These are phyloP conservation scores for Luscinia luscinia DNA, from an alignment of 2,797 vertebrate genomes.

Conservation along the genomic window DNA sequence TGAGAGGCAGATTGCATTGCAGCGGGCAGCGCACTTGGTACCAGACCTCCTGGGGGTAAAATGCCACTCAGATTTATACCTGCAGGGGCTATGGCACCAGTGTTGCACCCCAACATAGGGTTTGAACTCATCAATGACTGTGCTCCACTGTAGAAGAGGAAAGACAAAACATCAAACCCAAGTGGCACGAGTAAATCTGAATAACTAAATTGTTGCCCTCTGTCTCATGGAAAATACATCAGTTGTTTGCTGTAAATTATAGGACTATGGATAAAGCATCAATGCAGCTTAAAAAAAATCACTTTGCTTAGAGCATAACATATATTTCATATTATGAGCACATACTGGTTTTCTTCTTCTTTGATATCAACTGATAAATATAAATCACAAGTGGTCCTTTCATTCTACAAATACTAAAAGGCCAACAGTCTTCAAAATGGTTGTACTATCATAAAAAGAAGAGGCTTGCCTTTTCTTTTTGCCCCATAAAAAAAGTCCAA, in stretches of 20 bases:
- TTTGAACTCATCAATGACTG: constrained; percentile 95
- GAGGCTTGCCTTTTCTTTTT: background rate
- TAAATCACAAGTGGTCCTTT: background rate
- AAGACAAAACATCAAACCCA: constrained; percentile 72
- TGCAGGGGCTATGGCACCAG: constrained; percentile 82
- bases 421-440: background rate
- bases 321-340: background rate
- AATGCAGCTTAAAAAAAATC: background rate
- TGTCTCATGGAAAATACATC: background rate
- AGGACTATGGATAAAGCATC: background rate
- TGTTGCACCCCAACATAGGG: constrained; percentile 88
- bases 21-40: constrained; percentile 82
- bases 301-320: background rate
- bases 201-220: background rate
- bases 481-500: background rate
- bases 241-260: background rate
- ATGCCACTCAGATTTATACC: constrained; percentile 93
- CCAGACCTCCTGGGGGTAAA: constrained; percentile 90
- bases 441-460: background rate
- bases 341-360: background rate
- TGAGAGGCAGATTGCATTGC: constrained; percentile 90
- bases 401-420: background rate
- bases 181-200: background rate
- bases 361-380: background rate
- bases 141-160: constrained; percentile 86